These are phyloP conservation scores for Polypedilum pembai DNA, from an alignment of 1,140 invertebrate genomes.

Conservation along the genomic window DNA sequence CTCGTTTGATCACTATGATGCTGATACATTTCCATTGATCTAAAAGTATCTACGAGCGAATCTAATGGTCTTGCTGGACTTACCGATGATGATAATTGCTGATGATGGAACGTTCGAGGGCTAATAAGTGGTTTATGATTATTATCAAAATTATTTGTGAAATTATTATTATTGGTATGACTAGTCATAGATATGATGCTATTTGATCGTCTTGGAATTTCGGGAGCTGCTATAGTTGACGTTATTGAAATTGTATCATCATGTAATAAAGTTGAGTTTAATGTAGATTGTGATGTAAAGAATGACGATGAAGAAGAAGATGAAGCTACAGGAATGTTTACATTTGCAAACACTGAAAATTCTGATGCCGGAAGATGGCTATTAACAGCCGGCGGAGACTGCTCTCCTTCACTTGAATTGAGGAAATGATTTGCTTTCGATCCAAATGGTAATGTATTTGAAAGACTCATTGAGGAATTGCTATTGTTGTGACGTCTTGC, in stretches of 20 bases:
- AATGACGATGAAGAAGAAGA: slow-evolving; percentile 34
- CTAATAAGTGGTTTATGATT: slow-evolving; percentile 27
- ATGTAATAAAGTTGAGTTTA: slow-evolving; percentile 32
- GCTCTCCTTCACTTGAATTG: slow-evolving; percentile 33
- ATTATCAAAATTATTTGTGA: slow-evolving; percentile 8
- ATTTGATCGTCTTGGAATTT: slow-evolving; percentile 31
- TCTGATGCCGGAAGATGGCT: slow-evolving; percentile 34
- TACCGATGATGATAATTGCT: background rate
- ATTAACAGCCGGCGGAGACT: slow-evolving; percentile 34
- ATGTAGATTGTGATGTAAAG: slow-evolving; percentile 29
- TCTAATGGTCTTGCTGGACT: slow-evolving; percentile 27
- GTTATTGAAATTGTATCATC: slow-evolving; percentile 29
- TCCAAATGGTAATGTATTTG: slow-evolving; percentile 25
- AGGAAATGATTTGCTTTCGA: slow-evolving; percentile 29
- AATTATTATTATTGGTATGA: slow-evolving; percentile 2
- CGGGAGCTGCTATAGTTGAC: slow-evolving; percentile 29
- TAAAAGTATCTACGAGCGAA: slow-evolving; percentile 25
- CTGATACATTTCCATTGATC: background rate
- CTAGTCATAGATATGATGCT: slow-evolving; percentile 31
- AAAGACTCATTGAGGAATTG: slow-evolving; percentile 29
- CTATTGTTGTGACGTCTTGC: slow-evolving; percentile 45
- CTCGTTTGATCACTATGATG: background rate
- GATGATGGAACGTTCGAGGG: slow-evolving; percentile 10
- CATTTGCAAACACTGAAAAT: slow-evolving; percentile 39
- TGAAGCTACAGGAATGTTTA: slow-evolving; percentile 38